Evolutionary conservation across 2,797 vertebrate species (phyloP).

Genomic region (Rhinophrynus dorsalis): DNA sequence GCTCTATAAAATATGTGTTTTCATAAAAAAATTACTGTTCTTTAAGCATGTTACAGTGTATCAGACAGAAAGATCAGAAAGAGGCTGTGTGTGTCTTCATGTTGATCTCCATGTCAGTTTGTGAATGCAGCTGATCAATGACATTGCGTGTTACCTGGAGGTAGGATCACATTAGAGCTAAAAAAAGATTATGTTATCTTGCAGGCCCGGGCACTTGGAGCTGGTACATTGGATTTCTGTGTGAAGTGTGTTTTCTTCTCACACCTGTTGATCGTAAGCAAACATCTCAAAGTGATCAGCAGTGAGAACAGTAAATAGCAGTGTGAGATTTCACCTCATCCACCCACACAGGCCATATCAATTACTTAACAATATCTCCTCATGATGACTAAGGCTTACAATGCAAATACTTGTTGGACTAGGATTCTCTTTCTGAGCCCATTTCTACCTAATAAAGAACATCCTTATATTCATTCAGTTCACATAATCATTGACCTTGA

Average conservation of each 20-base stretch:
- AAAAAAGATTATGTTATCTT: neutral
- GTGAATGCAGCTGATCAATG: too few species aligned
- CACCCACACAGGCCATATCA: neutral
- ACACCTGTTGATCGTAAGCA: neutral
- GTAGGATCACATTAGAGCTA: neutral
- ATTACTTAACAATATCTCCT: neutral
- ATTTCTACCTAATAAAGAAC: neutral
- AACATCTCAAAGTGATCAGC: neutral
- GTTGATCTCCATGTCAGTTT: too few species aligned
- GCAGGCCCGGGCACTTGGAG: too few species aligned
- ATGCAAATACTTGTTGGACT: neutral
- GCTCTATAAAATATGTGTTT: too few species aligned
- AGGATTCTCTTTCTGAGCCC: neutral
- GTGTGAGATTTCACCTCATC: neutral
- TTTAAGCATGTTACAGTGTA: too few species aligned
- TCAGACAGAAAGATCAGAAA: too few species aligned
- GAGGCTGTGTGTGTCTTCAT: too few species aligned
- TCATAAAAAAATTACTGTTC: too few species aligned
- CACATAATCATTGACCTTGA: neutral
- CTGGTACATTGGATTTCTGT: too few species aligned
- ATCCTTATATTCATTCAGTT: neutral
- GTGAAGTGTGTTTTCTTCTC: neutral
- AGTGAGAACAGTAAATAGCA: neutral
- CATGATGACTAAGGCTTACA: neutral
- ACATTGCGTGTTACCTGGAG: neutral